Percentiles rank a stretch among this genome's conserved stretches.
phyloP scores from a whole-genome alignment of 2,888 invertebrate genomes.

The Cataglyphis cursor region DNA sequence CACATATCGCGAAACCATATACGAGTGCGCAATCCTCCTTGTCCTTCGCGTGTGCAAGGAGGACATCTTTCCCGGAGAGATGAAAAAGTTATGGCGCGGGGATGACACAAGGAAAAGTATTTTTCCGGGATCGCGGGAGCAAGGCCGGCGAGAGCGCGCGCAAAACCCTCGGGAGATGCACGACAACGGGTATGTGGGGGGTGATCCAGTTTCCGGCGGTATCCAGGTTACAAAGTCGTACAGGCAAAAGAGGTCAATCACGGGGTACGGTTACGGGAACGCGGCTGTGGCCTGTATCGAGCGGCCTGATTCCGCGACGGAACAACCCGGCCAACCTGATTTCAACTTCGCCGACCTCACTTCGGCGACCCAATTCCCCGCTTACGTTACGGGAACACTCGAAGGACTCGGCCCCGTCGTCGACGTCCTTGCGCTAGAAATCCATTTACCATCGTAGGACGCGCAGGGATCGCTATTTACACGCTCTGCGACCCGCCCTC shows the following conservation, averaged over 20 bases:
- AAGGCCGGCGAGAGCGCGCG: slow-evolving; percentile 22
- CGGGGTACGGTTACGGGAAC: slow-evolving; percentile 64
- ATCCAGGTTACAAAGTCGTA: slow-evolving; percentile 82
- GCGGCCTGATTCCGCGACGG: slow-evolving; percentile 83
- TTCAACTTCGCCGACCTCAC: slow-evolving; percentile 73
- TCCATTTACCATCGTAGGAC: slow-evolving; percentile 40
- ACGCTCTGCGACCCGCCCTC: neutral
- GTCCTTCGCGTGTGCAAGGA: neutral
- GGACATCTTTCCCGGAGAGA: neutral
- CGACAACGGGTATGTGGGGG: neutral
- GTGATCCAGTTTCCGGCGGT: slow-evolving; percentile 60
- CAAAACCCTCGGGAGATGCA: slow-evolving; percentile 6
- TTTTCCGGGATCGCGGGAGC: neutral
- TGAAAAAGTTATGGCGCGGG: neutral
- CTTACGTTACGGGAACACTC: slow-evolving; percentile 45
- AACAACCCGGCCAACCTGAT: slow-evolving; percentile 81
- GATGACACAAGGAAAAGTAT: neutral
- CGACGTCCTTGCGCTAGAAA: slow-evolving; percentile 57
- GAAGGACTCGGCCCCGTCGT: slow-evolving; percentile 53
- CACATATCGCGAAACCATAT: slow-evolving; percentile 3
- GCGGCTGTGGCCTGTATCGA: slow-evolving; percentile 83
- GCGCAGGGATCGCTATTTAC: neutral
- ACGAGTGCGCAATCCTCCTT: slow-evolving; percentile 25
- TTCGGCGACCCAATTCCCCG: slow-evolving; percentile 69
- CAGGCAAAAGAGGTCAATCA: slow-evolving; percentile 74